Percentiles rank a stretch among this genome's conserved stretches.
Evolutionary conservation across 2,113 vertebrate species (phyloP).

Genomic region (Leptobrachium leishanense): DNA sequence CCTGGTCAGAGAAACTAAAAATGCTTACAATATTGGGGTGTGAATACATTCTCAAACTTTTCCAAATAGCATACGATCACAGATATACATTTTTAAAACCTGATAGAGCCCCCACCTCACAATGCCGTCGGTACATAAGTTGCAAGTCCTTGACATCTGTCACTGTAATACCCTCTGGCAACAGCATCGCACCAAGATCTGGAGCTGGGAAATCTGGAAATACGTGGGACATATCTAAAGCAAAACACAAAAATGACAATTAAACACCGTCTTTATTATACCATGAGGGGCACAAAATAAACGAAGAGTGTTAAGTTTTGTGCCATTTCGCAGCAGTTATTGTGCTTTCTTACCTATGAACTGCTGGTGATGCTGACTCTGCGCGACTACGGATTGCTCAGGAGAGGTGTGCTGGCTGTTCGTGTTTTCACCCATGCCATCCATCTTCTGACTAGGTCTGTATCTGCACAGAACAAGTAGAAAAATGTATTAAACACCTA

Average conservation of each 20-base stretch:
- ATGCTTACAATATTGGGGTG: no score
- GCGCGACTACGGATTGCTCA: constrained; percentile 86
- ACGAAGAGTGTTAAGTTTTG: no score
- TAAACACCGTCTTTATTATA: no score
- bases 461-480: constrained; percentile 66
- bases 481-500: neutral
- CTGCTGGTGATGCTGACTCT: constrained; percentile 96
- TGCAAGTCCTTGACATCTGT: constrained; percentile 87
- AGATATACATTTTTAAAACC: no score
- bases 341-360: constrained; percentile 82
- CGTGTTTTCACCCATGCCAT: constrained; percentile 78
- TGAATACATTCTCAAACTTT: no score
- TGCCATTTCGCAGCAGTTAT: neutral
- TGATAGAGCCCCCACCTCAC: constrained; percentile 76
- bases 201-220: constrained; percentile 87
- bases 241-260: neutral
- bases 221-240: constrained; percentile 81
- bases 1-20: no score
- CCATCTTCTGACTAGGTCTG: constrained; percentile 88
- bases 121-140: constrained; percentile 88
- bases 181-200: constrained; percentile 71
- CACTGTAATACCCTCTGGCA: constrained; percentile 80
- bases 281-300: no score
- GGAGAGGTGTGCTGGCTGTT: constrained; percentile 76
- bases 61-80: no score